These are phyloP conservation scores for Scalopus aquaticus DNA, from an alignment of 2,113 vertebrate genomes.

Conservation along the genomic window DNA sequence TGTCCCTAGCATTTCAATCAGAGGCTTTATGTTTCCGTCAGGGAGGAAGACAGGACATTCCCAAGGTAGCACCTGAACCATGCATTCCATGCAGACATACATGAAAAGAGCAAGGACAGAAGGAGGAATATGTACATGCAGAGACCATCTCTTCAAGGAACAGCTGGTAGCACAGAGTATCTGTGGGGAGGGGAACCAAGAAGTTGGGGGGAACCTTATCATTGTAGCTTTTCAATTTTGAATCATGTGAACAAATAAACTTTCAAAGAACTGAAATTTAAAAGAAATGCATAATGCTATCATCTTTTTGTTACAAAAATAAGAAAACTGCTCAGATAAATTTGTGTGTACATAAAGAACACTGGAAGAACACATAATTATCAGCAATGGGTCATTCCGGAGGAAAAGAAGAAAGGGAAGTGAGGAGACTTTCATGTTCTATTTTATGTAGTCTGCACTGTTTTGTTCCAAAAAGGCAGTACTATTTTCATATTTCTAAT, in stretches of 20 bases:
- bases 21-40: neutral
- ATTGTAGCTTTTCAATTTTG: neutral
- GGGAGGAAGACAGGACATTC: neutral
- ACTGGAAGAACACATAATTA: neutral
- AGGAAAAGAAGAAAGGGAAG: neutral
- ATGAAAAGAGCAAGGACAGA: neutral
- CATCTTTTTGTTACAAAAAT: neutral
- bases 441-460: neutral
- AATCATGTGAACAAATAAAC: neutral
- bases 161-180: neutral
- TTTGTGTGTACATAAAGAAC: neutral
- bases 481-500: neutral
- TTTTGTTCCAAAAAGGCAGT: slow-evolving; percentile 20
- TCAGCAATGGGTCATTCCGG: neutral
- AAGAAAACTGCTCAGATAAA: neutral
- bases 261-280: neutral
- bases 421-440: neutral
- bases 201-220: neutral
- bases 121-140: neutral
- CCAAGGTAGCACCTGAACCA: neutral
- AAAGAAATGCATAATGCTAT: neutral
- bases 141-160: neutral
- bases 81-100: neutral
- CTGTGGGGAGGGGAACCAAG: neutral
- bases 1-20: neutral